These are phyloP conservation scores for Beaufortia kweichowensis DNA, from an alignment of 2,113 vertebrate genomes.

Conservation along the genomic window DNA sequence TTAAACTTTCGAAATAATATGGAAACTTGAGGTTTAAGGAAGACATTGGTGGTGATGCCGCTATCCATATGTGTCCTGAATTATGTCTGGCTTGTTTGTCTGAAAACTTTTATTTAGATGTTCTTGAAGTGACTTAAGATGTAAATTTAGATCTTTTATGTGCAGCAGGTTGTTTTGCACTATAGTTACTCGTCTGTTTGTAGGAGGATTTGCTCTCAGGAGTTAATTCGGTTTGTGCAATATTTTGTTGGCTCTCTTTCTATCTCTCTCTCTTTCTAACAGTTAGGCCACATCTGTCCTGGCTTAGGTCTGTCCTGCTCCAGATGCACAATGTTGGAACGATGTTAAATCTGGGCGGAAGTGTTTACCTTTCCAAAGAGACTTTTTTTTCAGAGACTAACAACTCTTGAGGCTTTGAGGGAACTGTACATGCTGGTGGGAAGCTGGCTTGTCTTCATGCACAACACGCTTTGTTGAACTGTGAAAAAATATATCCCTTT, in stretches of 20 bases:
- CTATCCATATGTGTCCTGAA: neutral
- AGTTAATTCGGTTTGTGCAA: slow-evolving; percentile 38
- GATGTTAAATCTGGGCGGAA: slow-evolving; percentile 66
- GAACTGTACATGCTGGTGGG: slow-evolving; percentile 10
- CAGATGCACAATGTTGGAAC: slow-evolving; percentile 69
- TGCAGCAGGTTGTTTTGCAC: neutral
- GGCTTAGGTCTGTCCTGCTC: slow-evolving; percentile 57
- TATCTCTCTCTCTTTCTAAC: slow-evolving; percentile 49
- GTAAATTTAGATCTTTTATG: slow-evolving; percentile 12
- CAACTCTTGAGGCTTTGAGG: slow-evolving; percentile 15
- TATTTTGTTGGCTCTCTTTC: slow-evolving; percentile 2
- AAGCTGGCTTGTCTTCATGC: slow-evolving; percentile 2
- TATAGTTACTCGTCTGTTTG: neutral
- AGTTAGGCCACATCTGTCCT: slow-evolving; percentile 67
- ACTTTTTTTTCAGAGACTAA: slow-evolving; percentile 34
- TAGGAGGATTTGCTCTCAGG: slow-evolving; percentile 3
- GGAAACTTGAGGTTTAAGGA: neutral
- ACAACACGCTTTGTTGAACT: neutral
- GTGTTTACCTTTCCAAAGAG: slow-evolving; percentile 67
- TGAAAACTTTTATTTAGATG: neutral
- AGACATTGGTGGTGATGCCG: too few relatives aligned
- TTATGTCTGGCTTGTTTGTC: neutral
- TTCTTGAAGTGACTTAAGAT: neutral
- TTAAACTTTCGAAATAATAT: neutral
- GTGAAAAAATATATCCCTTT: slow-evolving; percentile 1